These are phyloP conservation scores for Parnassius mnemosyne DNA, from an alignment of 2,888 invertebrate genomes.

Conservation along the genomic window DNA sequence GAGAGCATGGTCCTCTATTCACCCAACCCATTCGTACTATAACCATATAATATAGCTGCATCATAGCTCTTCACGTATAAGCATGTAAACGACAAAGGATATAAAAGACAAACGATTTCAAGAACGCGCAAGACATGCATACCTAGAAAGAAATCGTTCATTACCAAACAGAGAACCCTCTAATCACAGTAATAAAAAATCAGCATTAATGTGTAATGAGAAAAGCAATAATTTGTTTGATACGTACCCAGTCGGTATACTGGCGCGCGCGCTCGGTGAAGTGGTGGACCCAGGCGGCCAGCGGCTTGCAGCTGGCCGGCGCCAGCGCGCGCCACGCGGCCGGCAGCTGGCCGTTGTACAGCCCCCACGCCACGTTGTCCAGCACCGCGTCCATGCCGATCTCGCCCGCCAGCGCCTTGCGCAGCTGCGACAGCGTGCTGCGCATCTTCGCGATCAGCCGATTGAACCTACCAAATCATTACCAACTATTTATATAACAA, in stretches of 20 bases:
- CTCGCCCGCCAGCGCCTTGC: constrained; percentile 93
- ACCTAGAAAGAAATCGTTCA: no score
- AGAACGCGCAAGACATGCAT: no score
- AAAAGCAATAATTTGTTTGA: not conserved
- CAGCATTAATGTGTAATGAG: no score
- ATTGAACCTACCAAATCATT: constrained; percentile 82
- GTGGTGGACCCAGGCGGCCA: constrained; percentile 95
- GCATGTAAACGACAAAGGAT: no score
- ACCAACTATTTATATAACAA: no score
- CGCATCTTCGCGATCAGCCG: constrained; percentile 85
- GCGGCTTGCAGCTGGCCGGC: constrained; percentile 91
- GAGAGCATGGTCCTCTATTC: no score
- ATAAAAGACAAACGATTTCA: no score
- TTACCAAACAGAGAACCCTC: no score
- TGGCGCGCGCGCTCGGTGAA: constrained; percentile 86
- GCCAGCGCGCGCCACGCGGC: constrained; percentile 89
- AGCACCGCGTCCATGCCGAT: constrained; percentile 93
- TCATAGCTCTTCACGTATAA: no score
- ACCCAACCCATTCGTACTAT: no score
- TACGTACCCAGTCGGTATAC: constrained; percentile 86
- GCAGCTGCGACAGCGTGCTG: constrained; percentile 85
- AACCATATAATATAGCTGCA: no score
- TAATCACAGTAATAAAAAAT: no score
- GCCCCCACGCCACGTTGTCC: constrained; percentile 89
- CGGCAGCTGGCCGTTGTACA: constrained; percentile 93